A percentile compares a stretch with the other conserved stretches of the same genome.
Conservation (phyloP, 2,113 vertebrate genomes). For the Forbesichthys papilliferus region DNA sequence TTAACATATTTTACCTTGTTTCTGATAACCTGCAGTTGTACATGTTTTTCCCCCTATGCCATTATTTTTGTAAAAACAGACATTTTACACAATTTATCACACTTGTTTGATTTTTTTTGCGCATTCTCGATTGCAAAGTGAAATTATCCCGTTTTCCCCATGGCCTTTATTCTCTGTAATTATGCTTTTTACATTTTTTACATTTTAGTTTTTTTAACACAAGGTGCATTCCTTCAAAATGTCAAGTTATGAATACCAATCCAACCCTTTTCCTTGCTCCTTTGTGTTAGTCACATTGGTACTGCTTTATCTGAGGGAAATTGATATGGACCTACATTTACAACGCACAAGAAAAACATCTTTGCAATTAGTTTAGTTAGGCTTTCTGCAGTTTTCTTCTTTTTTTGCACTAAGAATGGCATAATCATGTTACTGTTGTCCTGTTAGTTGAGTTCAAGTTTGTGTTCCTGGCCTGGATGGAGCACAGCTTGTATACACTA, state of each 20-base stretch:
- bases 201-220: constrained; percentile 37
- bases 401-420: constrained; percentile 78
- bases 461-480: constrained; percentile 58
- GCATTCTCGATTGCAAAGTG: neutral
- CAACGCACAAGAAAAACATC: constrained; percentile 20
- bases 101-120: neutral
- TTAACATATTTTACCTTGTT: constrained; percentile 32
- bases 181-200: constrained; percentile 33
- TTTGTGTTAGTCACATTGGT: constrained; percentile 41
- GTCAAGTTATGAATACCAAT: constrained; percentile 23
- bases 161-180: constrained; percentile 21
- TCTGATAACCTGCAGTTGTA: constrained; percentile 41
- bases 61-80: constrained; percentile 9
- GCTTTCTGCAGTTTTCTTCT: constrained; percentile 54
- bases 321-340: constrained; percentile 36
- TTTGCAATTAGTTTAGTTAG: constrained; percentile 33
- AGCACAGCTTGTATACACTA: constrained; percentile 70
- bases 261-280: constrained; percentile 18
- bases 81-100: constrained; percentile 9
- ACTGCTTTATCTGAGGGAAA: constrained; percentile 59
- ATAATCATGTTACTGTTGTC: constrained; percentile 74
- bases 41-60: constrained; percentile 14
- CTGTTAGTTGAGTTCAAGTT: constrained; percentile 57
- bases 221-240: constrained; percentile 61
- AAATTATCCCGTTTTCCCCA: neutral